Base-by-base conservation (phyloP, 2,888 invertebrate genomes). In the Philhelius pedissequus region DNA sequence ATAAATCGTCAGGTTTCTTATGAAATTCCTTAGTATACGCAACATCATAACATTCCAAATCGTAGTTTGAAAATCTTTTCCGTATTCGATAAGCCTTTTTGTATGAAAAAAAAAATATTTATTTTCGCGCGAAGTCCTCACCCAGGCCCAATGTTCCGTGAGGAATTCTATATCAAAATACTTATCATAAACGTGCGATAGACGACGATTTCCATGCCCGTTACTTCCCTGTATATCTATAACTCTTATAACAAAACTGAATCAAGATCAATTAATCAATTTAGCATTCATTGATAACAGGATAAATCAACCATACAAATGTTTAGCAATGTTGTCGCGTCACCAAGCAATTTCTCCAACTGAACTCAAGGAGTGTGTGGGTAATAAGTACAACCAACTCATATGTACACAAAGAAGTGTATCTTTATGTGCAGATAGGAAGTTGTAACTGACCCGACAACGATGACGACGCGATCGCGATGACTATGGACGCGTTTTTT, bases 211-310 rank as follows among this genome's bases (percentile, higher is more conserved):
- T 30, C 13, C 22, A 38, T 32, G 45, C 3, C 32, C 32, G 56
- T 56, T 56, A 56, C 62, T 54, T 52, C 6, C 22, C 22, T 40
- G 7, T 40, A 40, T 25, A n/a, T 35, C 15, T 38, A 15, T 40
- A 60, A 18, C 56, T 38, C 25, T 60, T 40, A 27, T 43, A 62
- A 38, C 18, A 38, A n/a, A 13, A 30, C 15, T 74, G 66, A 75
- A 80, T 80, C 79, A 84, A 75, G 79, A 79, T 84, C 83, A 84
- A 84, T 84, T 84, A 84, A 84, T 84, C 79, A 84, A 79, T 79
- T 79, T 84, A 66, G 58, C 75, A 80, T 79, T 70, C 83, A 79
- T 70, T 84, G 74, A 84, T 84, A 84, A 84, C 79, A 79, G 83
- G 70, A 84, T 84, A 84, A 84, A 79, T 79, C 83, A 84, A 75